Conservation (phyloP, 2,797 vertebrate species). For the Myotis findleyi region DNA sequence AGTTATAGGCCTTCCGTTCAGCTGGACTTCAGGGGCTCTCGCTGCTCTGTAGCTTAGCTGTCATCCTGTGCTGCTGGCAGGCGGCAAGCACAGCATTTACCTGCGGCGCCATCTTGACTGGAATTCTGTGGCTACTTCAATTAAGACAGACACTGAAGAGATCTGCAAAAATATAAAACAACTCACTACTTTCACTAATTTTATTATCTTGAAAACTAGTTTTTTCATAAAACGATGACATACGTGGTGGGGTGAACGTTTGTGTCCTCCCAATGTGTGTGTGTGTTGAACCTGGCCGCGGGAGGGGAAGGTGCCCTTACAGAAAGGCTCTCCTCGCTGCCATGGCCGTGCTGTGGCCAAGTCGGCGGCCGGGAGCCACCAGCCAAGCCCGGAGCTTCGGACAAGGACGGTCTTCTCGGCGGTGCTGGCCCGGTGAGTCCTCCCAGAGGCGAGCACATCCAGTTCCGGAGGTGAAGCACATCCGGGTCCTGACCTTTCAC, state of each 20-base stretch:
- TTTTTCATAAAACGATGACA: constrained; percentile 7
- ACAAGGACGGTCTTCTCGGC: no score
- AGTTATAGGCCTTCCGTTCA: background rate
- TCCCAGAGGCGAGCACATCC: no score
- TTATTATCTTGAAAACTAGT: background rate
- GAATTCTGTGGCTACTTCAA: background rate
- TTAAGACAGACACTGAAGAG: background rate
- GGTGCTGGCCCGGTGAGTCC: no score
- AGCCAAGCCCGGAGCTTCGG: no score
- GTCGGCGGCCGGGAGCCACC: no score
- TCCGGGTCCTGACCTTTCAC: no score
- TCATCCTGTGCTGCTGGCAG: background rate
- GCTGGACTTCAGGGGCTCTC: background rate
- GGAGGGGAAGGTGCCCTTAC: background rate
- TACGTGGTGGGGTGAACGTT: background rate
- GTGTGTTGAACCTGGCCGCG: background rate
- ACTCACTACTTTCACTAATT: background rate
- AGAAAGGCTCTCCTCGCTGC: background rate
- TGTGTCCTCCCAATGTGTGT: background rate
- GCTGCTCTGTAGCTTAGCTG: background rate
- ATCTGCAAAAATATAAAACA: background rate
- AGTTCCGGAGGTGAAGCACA: no score
- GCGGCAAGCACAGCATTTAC: background rate
- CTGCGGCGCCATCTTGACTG: background rate
- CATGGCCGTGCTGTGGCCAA: no score